Conservation (phyloP, 1,140 invertebrate species). For the Pseudomyrmex dendroicus region DNA sequence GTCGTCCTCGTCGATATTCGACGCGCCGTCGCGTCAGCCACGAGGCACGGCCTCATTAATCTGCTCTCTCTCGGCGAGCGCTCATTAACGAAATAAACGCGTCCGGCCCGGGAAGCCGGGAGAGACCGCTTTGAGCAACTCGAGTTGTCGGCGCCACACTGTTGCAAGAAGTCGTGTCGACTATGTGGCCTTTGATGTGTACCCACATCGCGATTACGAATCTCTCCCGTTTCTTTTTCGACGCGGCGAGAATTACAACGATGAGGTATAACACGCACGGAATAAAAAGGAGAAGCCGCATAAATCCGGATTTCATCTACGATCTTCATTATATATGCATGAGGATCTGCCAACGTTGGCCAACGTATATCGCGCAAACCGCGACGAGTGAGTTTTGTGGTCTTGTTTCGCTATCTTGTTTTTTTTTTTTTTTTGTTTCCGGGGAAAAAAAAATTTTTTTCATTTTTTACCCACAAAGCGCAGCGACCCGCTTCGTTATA, state of each 20-base stretch:
- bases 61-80: conserved; percentile 9
- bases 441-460: not conserved
- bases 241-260: conserved; percentile 5
- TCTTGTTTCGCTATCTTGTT: not conserved
- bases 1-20: conserved; percentile 64
- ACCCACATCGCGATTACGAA: conserved; percentile 1
- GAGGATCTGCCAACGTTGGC: too few species aligned
- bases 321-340: too few species aligned
- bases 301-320: too few species aligned
- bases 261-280: not conserved
- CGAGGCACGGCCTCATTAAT: conserved; percentile 69
- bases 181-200: not conserved
- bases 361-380: too few species aligned
- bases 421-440: not conserved
- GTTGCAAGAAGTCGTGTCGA: not conserved
- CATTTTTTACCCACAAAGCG: not conserved
- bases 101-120: not conserved
- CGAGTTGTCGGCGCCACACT: conserved; percentile 27
- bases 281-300: not conserved
- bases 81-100: conserved; percentile 73
- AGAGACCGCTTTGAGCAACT: conserved; percentile 55
- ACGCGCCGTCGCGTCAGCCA: conserved; percentile 45
- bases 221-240: not conserved
- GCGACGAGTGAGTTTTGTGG: not conserved
- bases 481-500: not conserved